Base-by-base conservation (phyloP, 2,113 vertebrate species). In the Miniopterus natalensis region DNA sequence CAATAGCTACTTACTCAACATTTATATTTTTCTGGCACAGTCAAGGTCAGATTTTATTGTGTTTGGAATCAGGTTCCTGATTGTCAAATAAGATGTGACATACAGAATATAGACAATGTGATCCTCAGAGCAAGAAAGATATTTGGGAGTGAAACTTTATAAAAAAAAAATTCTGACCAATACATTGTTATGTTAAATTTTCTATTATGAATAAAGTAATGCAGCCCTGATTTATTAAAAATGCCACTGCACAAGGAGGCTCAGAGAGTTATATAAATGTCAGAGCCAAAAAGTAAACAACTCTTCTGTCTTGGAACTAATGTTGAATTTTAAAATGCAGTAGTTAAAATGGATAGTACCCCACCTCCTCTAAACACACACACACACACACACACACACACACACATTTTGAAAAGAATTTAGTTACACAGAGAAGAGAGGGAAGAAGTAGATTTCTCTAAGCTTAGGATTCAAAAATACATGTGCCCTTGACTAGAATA, bases 311-410 rank as follows among this genome's bases (percentile, higher is more conserved):
- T 27, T 92, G 12, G 6, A 95, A 83, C 25, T 85, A 57, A 53
- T 55, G n/a, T 66, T 94, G 14, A 91, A 83, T 88, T 89, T 85
- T 83, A 77, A 96, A 95, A 53, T 70, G 71, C 18, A 77, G 53
- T 81, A 36, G 11, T 63, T 86, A 51, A 29, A 97, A 92, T 1
- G 8, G 6, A 66, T n/a, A 84, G 2, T 55, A 36, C 9, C 21
- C 8, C 10, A 3, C 27, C 9, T 29, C 40, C 5, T 4, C 3
- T 8, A 79, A 36, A 51, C 1, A 78, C 12, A 10, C 11, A 53
- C 45, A 89, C 17, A 20, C 2, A 55, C 45, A 17, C 10, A n/a
- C n/a, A 61, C 20, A 17, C 36, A 40, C 45, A 40, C 17, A 10
- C 29, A 11, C 21, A 27, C 40, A 81, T 21, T 23, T 8, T 73